Base-by-base conservation (phyloP, 1,140 invertebrate genomes). In the Anastatus disparis region DNA sequence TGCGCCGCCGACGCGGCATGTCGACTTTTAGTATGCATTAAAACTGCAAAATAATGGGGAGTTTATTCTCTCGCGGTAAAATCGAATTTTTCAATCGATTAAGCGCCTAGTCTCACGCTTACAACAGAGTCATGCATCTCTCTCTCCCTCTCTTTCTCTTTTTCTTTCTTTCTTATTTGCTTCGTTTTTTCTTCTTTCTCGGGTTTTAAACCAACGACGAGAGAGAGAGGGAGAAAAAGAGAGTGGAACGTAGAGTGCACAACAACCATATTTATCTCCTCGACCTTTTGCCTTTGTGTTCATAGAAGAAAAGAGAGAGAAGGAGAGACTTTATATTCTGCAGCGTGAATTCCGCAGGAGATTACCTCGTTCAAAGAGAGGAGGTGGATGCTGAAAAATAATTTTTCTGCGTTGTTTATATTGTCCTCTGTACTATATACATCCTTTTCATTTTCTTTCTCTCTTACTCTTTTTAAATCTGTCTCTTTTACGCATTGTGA, bases 81-180 rank as follows among this genome's bases (percentile, higher is more conserved):
- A 65, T 65, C 50, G 48, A 65, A 65, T 65, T 68, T 59, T 68
- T 68, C 55, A 50, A 68, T 68, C 55, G 44, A 68, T 68, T 68
- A 52, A 50, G 27, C 65, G 40, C 17, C 38, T 65, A 20, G 24
- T 27, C 46, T 53, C 44, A 48, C 24, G 22, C 6, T 3, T 27
- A n/a, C 50, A 15, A 53, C 9, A 8, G 24, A 38, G 40, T 46
- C 42, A 26, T 26, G 42, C 26, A 13, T 44, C 35, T 29, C 40
- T 17, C 42, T 8, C 26, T 29, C 24, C 24, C 42, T 29, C 27
- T 17, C 27, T n/a, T 10, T 20, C 15, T 20, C 12, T 15, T 9
- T 24, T 20, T 44, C 22, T 42, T 4, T 40, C 15, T 29, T 22
- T 40, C 46, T 64, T 29, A 10, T 35, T 13, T 17, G 17, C 48